Base-by-base conservation (phyloP, 2,113 vertebrate genomes). In the Nipponia nippon region DNA sequence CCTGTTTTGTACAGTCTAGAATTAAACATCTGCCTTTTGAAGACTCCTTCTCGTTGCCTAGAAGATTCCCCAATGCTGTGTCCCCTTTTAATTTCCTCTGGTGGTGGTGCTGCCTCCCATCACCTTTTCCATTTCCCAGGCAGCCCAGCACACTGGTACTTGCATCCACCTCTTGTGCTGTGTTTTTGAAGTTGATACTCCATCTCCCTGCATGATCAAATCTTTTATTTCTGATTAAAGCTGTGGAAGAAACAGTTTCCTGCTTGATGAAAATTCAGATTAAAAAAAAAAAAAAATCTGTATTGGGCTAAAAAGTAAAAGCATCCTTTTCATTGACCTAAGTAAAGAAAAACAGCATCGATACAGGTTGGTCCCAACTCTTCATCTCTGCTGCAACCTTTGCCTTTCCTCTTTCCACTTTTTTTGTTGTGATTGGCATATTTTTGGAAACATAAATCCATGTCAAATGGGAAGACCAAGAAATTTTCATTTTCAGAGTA, bases 201-300 rank as follows among this genome's bases (percentile, higher is more conserved):
- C 66, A 25, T 19, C 62, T 90, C 92, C 46, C 70, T 80, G 92
- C 53, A 5, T 49, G 75, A 85, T 53, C 78, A 86, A 6, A 66
- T 86, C 70, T 80, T 90, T 90, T 90, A 83, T 79, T 97, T 79
- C 66, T 87, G 53, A 77, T 94, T 83, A 85, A 82, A 93, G 79
- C 70, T 83, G 78, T 47, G 52, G 18, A 79, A 89, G 73, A 75
- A 96, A 71, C 18, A 77, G 77, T 76, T 94, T 95, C 70, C 73
- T 71, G 30, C 46, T 70, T 34, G 40, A 53, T 58, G 29, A 80
- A 88, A 83, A 88, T 44, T 80, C 42, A 50, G 50, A 83, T 83
- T 70, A 25, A 38, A 46, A 30, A 42, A 72, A 42, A 72, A 11
- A 52, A 15, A 26, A 47, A 70, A 76, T 50, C 56, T 81, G 50